phyloP scores from a whole-genome alignment of 1,140 invertebrate genomes.

The Rhynchophorus ferrugineus region DNA sequence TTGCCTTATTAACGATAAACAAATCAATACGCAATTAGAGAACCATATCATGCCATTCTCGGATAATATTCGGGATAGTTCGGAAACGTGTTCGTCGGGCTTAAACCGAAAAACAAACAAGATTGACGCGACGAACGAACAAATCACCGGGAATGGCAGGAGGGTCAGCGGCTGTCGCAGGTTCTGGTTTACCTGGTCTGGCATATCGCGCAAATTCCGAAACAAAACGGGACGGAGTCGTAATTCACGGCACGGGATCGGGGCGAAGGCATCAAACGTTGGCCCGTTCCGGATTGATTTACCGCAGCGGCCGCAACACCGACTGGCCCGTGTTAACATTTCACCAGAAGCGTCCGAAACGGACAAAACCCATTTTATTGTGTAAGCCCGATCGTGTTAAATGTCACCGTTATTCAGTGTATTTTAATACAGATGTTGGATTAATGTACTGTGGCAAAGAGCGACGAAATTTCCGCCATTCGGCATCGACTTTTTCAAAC shows the following conservation, averaged over 20 bases:
- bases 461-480: not conserved
- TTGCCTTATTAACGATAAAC: no score
- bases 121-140: no score
- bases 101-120: no score
- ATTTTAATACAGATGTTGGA: conserved; percentile 15
- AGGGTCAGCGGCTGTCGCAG: not conserved
- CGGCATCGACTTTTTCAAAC: no score
- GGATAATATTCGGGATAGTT: no score
- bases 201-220: conserved; percentile 18
- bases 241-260: conserved; percentile 19
- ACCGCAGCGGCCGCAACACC: conserved; percentile 27
- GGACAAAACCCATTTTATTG: conserved; percentile 25
- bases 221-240: conserved; percentile 17
- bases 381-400: conserved; percentile 18
- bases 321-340: conserved; percentile 24
- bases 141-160: not conserved
- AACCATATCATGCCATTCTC: no score
- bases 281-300: conserved; percentile 37
- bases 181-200: not conserved
- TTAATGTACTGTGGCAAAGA: not conserved
- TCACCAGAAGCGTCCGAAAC: conserved; percentile 24
- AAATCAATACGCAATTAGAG: no score
- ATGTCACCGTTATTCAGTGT: conserved; percentile 21
- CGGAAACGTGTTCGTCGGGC: no score
- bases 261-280: conserved; percentile 33